Conservation (phyloP, 2,888 invertebrate species). For the Agrochola litura region DNA sequence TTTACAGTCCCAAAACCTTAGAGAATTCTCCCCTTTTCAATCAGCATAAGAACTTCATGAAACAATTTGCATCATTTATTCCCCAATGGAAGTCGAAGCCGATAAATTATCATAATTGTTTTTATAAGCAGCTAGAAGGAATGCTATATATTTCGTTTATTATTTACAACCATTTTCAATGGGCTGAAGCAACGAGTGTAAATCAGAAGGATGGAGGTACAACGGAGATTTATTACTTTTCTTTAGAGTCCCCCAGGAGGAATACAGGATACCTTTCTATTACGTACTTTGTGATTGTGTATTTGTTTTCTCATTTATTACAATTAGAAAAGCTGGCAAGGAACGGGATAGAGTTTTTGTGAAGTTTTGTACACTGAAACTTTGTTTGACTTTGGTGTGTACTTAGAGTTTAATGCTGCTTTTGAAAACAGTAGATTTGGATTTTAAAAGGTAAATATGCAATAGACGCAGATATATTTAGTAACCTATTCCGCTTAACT, state of each 20-base stretch:
- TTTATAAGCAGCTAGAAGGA: slow-evolving; percentile 41
- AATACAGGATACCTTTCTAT: slow-evolving; percentile 51
- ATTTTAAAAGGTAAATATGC: background rate
- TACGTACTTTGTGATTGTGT: slow-evolving; percentile 58
- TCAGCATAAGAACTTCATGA: slow-evolving; percentile 52
- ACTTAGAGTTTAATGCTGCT: background rate
- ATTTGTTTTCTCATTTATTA: slow-evolving; percentile 59
- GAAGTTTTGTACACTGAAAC: slow-evolving; percentile 2
- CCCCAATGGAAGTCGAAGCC: slow-evolving; percentile 32
- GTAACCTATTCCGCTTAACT: too few species aligned
- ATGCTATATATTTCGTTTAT: slow-evolving; percentile 50
- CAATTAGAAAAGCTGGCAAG: slow-evolving; percentile 43
- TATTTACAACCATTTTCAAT: slow-evolving; percentile 55
- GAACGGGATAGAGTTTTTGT: slow-evolving; percentile 29
- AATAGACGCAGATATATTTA: too few species aligned
- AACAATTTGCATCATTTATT: slow-evolving; percentile 53
- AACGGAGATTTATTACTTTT: slow-evolving; percentile 62
- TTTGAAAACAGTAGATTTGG: background rate
- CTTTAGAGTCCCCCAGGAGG: slow-evolving; percentile 51
- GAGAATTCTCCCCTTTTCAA: slow-evolving; percentile 44
- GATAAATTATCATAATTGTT: slow-evolving; percentile 62
- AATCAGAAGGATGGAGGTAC: slow-evolving; percentile 46
- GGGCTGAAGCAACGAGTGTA: slow-evolving; percentile 47
- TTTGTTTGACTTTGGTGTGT: background rate
- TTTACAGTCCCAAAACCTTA: slow-evolving; percentile 23